Percentiles rank a stretch among this genome's conserved stretches.
These are phyloP conservation scores for Peucedramus taeniatus DNA, from an alignment of 2,113 vertebrate genomes.

Conservation along the genomic window DNA sequence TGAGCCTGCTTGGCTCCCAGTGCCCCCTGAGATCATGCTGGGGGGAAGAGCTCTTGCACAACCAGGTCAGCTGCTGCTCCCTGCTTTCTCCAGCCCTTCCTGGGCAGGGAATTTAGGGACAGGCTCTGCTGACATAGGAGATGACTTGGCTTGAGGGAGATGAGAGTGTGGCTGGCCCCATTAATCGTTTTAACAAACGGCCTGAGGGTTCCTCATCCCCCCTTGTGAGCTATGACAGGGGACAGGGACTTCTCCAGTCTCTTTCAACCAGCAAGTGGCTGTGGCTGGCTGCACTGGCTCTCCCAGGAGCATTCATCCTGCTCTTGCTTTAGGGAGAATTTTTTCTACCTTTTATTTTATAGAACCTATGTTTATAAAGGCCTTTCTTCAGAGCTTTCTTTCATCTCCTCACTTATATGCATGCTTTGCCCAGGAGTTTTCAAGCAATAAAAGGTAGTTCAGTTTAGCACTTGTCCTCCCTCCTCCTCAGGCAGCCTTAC, in stretches of 20 bases:
- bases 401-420: neutral
- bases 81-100: neutral
- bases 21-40: neutral
- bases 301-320: neutral
- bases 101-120: neutral
- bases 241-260: accelerated
- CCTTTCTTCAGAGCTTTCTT: neutral
- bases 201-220: neutral
- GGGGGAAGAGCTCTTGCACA: neutral
- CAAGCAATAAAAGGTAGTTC: neutral
- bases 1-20: neutral
- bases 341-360: neutral
- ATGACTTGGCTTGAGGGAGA: neutral
- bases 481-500: neutral
- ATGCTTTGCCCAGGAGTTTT: neutral
- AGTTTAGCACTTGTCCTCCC: neutral
- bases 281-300: neutral
- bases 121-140: neutral
- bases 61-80: neutral
- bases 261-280: neutral
- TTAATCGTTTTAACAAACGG: accelerated
- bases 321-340: neutral
- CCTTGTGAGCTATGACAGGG: accelerated
- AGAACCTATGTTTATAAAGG: neutral
- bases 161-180: neutral